Conservation (phyloP, 1,140 invertebrate species). For the Vanessa atalanta region DNA sequence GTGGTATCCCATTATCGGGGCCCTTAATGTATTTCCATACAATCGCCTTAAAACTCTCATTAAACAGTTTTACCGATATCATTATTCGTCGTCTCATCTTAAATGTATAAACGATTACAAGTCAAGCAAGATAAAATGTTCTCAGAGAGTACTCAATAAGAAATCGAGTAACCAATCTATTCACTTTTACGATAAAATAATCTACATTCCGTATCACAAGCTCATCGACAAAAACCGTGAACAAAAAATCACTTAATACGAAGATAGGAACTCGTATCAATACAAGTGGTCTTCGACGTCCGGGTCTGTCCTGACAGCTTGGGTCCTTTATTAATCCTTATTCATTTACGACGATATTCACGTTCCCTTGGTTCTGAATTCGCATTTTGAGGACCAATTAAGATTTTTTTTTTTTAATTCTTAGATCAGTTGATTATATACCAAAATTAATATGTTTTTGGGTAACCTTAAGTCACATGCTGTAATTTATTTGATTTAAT, state of each 20-base stretch:
- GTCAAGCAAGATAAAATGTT: constrained; percentile 27
- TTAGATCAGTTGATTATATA: too few species aligned
- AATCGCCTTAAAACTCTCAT: constrained; percentile 8
- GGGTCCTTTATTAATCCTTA: constrained; percentile 1
- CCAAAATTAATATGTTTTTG: too few species aligned
- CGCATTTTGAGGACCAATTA: constrained; percentile 10
- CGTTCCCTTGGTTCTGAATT: not conserved
- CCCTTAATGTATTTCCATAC: constrained; percentile 28
- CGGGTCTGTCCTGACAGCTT: constrained; percentile 22
- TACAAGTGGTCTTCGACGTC: constrained; percentile 22
- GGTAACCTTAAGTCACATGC: too few species aligned
- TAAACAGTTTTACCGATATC: constrained; percentile 18
- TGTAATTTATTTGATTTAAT: too few species aligned
- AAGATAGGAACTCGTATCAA: constrained; percentile 27
- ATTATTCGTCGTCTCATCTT: not conserved
- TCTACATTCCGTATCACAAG: constrained; percentile 24
- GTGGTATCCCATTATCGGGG: constrained; percentile 26
- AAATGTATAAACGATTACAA: constrained; percentile 25
- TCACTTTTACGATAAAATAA: constrained; percentile 19
- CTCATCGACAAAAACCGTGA: constrained; percentile 26
- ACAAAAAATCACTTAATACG: constrained; percentile 36
- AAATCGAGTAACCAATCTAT: constrained; percentile 17
- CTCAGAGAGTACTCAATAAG: constrained; percentile 8
- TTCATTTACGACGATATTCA: constrained; percentile 7
- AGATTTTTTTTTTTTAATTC: not conserved